Evolutionary conservation across 1,140 invertebrate genomes (phyloP), one percentile per base, ranked within the genome.

Genomic region (Atta cephalotes): DNA sequence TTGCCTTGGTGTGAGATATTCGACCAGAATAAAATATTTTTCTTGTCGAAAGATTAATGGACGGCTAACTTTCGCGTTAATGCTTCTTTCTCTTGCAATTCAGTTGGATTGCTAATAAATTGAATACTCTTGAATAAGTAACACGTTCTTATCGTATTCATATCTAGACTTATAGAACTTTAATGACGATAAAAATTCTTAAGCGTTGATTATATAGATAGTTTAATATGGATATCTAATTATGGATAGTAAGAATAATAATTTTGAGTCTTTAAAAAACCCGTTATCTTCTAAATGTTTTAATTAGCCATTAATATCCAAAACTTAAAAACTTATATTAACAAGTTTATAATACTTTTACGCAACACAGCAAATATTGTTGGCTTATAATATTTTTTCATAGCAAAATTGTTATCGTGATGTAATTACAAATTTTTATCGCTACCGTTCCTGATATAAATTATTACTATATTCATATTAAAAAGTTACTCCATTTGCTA

Each of bases 11-110:
- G 31, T 49, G 49, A 80, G 39, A 49, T 39, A 49, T 70, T 81
- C 49, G 28, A 14, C 25, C 53, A 1, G 56, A 21, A 63, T 76
- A 51, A 84, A 76, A 62, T 51, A 31, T 84, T 70, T 74, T 21
- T 16, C 53, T 9, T 70, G n/a, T n/a, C 45, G 65, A 81, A 70
- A 81, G 78, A 81, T 81, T 71, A 81, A 81, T 81, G 65, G 39
- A 25, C 31, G 31, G 18, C 45, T 66, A 66, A 71, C 49, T 71
- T 70, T 71, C n/a, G 31, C 31, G 49, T 25, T 56, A 81, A 56
- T 68, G n/a, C 28, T 12, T n/a, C 45, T 35, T 70, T 80, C 45
- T n/a, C 21, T 53, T 28, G 14, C 63, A 5, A 70, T 31, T 18
- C 78, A 39, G 21, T 68, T n/a, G 62, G 58, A 76, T 28, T 12